Percentiles rank a stretch among this genome's conserved stretches.
phyloP scores from a whole-genome alignment of 2,113 vertebrate genomes.

The Platycercus adscitus region DNA sequence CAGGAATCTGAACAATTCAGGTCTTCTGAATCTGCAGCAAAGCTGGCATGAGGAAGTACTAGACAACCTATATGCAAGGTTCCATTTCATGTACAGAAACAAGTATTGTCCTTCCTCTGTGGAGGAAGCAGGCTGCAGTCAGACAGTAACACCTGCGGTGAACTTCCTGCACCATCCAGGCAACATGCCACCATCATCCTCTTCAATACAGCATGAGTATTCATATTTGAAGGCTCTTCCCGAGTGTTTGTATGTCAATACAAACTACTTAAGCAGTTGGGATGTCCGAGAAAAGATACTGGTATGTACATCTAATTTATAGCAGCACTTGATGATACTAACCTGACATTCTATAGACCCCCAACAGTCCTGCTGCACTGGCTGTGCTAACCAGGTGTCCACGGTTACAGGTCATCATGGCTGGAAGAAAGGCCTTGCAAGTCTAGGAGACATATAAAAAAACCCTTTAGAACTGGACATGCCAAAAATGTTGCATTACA shows the following conservation, averaged over 20 bases:
- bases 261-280: neutral
- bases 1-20: neutral
- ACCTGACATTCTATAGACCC: slow-evolving; percentile 82
- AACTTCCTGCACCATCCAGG: neutral
- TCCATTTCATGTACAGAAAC: rapidly evolving
- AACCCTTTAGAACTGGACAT: neutral
- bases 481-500: neutral
- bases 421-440: slow-evolving; percentile 92
- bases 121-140: neutral
- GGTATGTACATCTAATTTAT: neutral
- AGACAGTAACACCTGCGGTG: neutral
- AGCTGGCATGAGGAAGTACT: neutral
- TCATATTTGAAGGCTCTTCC: neutral
- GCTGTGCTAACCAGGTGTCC: slow-evolving; percentile 86
- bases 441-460: slow-evolving; percentile 73
- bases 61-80: neutral
- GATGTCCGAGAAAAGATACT: neutral
- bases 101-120: neutral
- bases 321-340: neutral
- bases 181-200: neutral
- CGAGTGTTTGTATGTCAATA: neutral
- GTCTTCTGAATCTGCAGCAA: neutral
- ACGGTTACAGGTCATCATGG: slow-evolving; percentile 85
- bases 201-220: neutral
- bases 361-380: slow-evolving; percentile 80